phyloP scores from a whole-genome alignment of 2,113 vertebrate genomes.

The Casuarius casuarius region DNA sequence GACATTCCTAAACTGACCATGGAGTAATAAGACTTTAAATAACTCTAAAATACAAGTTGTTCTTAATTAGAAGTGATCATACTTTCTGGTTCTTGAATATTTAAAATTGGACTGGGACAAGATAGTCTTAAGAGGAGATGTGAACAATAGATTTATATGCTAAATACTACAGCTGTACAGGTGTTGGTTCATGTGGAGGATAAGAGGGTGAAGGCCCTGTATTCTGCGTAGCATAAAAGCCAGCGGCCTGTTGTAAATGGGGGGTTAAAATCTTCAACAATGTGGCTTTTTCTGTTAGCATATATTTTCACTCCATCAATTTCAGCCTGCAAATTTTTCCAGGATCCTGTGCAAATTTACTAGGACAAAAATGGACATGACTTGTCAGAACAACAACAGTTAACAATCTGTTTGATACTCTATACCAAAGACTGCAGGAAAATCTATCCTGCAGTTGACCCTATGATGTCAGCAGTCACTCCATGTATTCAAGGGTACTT shows the following conservation, averaged over 20 bases:
- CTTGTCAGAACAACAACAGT: not conserved
- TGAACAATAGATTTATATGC: not conserved
- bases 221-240: not conserved
- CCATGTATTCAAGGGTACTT: not conserved
- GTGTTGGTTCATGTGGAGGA: not conserved
- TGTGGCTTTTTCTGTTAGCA: not conserved
- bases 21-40: not conserved
- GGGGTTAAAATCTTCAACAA: not conserved
- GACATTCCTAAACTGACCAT: not conserved
- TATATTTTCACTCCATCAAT: not conserved
- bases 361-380: not conserved
- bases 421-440: not conserved
- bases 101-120: not conserved
- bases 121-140: not conserved
- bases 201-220: not conserved
- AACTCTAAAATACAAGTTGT: not conserved
- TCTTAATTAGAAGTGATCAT: not conserved
- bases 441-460: conserved; percentile 21
- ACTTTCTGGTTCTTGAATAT: not conserved
- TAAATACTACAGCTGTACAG: not conserved
- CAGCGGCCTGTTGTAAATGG: not conserved
- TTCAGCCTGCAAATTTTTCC: not conserved
- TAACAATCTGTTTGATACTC: not conserved
- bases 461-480: conserved; percentile 40
- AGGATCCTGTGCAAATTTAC: not conserved